These are phyloP conservation scores for Tichodroma muraria DNA, from an alignment of 2,113 vertebrate species.

Conservation along the genomic window DNA sequence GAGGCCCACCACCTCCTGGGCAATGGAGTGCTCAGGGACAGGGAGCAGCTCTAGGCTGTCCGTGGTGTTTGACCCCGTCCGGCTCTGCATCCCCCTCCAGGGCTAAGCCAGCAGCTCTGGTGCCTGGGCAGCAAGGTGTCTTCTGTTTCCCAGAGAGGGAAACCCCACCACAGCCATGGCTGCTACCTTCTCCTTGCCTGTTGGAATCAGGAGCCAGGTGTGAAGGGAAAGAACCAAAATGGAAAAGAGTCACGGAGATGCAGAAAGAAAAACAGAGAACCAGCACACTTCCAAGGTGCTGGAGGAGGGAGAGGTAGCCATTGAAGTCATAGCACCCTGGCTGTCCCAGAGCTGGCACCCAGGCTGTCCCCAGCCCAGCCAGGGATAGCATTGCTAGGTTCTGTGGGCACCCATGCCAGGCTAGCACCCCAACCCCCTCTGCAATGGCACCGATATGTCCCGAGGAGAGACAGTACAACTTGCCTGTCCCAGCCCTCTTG, in stretches of 20 bases:
- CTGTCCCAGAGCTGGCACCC: background rate
- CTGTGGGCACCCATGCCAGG: background rate
- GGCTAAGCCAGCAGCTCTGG: background rate
- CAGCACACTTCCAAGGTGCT: background rate
- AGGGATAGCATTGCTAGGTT: background rate
- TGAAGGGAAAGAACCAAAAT: background rate
- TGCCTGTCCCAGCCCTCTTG: background rate
- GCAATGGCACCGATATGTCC: background rate
- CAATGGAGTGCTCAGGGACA: constrained; percentile 41
- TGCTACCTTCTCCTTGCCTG: background rate
- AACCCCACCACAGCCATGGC: background rate
- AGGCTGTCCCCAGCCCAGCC: background rate
- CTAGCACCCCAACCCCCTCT: background rate
- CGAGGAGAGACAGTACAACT: background rate
- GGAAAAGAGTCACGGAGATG: background rate
- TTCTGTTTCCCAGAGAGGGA: background rate
- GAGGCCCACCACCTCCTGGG: constrained; percentile 75
- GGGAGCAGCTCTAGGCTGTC: constrained; percentile 41
- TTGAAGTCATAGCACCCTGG: background rate
- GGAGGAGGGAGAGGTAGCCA: background rate
- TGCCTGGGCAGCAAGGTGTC: background rate
- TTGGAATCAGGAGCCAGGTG: background rate
- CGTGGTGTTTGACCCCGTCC: constrained; percentile 38
- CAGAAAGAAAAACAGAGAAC: background rate
- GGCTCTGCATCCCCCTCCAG: constrained; percentile 38